Base-by-base conservation (phyloP, 2,113 vertebrate genomes). In the Hydropotes inermis region DNA sequence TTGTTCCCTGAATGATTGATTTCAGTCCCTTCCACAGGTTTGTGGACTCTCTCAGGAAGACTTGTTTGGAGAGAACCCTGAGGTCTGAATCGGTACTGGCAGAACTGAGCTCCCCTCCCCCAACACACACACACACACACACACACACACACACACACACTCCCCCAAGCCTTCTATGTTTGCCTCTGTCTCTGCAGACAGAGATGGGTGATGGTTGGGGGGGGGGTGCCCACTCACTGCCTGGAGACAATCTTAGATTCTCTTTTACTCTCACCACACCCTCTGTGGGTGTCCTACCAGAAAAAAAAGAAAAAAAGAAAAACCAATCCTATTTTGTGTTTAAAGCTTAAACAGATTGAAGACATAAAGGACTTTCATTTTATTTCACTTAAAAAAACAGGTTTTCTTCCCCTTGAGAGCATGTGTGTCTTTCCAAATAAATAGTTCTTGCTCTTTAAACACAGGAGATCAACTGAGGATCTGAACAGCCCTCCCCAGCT, bases 341-440 rank as follows among this genome's bases (percentile, higher is more conserved):
- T 97, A 89, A 96, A 97, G 90, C 61, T 88, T 93, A 87, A 87
- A 81, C 28, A 89, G 89, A 95, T 74, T 60, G 87, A 90, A 64
- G 60, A 84, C 79, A 91, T 78, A 50, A 97, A 97, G 70, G 61
- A 16, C 92, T 91, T 47, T 5, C 89, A 33, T 96, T 97, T 95
- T 78, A 95, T 95, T 98, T 96, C 55, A 91, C 95, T 91, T 91
- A 64, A 67, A 83, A 83, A 93, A 97, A 91, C 64, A 97, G 89
- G 85, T 97, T 97, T 97, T 96, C 95, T 96, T 95, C 96, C 83
- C 4, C 0, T 50, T 16, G 43, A 58, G 60, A 57, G 55, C 27
- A 39, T 17, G 86, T 12, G 30, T 90, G 25, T 94, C 91, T 95
- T 97, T 95, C 67, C 92, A 97, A 92, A 97, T 87, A 98, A 92